Conservation (phyloP, 1,140 invertebrate species). For the Eriocheir sinensis region DNA sequence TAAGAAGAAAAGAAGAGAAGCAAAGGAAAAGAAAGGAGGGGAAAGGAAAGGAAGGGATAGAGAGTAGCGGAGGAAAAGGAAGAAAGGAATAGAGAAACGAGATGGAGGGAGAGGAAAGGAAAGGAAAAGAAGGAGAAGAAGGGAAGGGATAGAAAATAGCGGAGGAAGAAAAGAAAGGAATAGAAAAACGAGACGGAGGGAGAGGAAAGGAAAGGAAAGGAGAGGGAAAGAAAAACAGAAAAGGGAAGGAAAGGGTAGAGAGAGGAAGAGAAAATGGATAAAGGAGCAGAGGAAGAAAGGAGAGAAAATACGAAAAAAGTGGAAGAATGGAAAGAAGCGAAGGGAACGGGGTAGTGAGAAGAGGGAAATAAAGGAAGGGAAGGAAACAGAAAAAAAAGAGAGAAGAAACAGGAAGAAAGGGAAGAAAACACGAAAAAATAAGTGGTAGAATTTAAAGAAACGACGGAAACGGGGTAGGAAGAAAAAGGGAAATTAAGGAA, state of each 20-base stretch:
- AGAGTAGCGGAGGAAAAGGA: not conserved
- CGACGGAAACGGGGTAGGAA: no score
- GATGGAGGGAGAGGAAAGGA: not conserved
- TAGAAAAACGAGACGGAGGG: no score
- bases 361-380: not conserved
- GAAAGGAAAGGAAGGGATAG: not conserved
- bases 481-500: not conserved
- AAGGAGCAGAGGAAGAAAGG: not conserved
- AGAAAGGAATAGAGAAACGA: not conserved
- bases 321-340: not conserved
- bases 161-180: no score
- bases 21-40: not conserved
- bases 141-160: not conserved
- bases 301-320: not conserved
- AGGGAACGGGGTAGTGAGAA: not conserved
- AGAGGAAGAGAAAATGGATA: not conserved
- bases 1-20: not conserved
- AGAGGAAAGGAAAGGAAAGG: no score
- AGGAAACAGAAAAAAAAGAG: no score
- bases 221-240: no score
- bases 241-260: no score
- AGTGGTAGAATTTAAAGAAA: not conserved
- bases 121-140: not conserved
- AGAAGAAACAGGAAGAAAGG: no score
- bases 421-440: no score